Base-by-base conservation (phyloP, 2,797 vertebrate genomes). In the Myripristis murdjan region DNA sequence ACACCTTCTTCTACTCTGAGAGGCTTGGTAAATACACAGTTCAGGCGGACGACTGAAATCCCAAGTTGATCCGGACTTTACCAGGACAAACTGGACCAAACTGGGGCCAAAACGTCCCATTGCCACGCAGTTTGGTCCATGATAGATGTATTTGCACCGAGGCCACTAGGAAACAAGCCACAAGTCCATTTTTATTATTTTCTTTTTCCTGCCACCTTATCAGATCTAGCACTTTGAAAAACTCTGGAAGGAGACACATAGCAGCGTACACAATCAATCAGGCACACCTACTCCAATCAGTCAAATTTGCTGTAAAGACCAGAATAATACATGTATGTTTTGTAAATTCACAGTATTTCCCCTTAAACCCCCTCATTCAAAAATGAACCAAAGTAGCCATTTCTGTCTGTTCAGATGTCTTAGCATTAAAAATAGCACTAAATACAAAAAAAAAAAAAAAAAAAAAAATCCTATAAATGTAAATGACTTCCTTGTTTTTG, bases 311-410 rank as follows among this genome's bases (percentile, higher is more conserved):
- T 68, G 62, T 28, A 28, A 66, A 58, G 64, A 62, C 28, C 53
- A 20, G 35, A 75, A 74, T 12, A 51, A 46, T 15, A 74, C 12
- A 44, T 86, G 79, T 88, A 87, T 75, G 88, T 87, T 87, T 89
- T 86, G 82, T 88, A 89, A 79, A 85, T 69, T 63, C 15, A 51
- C 51, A n/a, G 1, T 69, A 64, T 28, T 49, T 26, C 37, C 18
- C 2, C 28, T 51, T 24, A 69, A 64, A 26, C 75, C 47, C 48
- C 70, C 71, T 51, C 5, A 11, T 53, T 77, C 70, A 58, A 67
- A 78, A 77, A 77, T 64, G 73, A 89, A 90, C 88, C 85, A 91
- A 91, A 89, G 89, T 83, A 90, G 84, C 82, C 74, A 81, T 79
- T 61, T 60, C 37, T 74, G 67, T 86, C 69, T 62, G 26, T 83